These are phyloP conservation scores for Nomada fucata DNA, from an alignment of 2,888 invertebrate species.

Conservation along the genomic window DNA sequence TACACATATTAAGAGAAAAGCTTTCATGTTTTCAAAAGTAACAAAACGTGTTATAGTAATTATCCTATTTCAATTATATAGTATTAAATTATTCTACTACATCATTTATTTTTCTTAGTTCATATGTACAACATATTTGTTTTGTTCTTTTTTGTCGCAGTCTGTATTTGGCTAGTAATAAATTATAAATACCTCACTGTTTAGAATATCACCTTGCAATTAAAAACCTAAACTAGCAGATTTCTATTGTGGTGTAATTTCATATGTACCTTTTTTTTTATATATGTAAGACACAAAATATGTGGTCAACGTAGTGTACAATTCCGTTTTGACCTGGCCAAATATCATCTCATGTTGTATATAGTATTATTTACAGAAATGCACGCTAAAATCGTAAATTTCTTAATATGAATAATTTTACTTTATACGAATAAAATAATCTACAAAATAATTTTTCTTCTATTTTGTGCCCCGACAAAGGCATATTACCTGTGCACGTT, in stretches of 20 bases:
- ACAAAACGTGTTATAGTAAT: conserved; percentile 66
- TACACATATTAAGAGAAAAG: conserved; percentile 2
- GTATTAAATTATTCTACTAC: conserved; percentile 65
- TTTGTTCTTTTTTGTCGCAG: conserved; percentile 47
- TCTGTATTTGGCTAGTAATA: conserved; percentile 77
- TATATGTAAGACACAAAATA: conserved; percentile 47
- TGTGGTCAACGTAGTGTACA: conserved; percentile 34
- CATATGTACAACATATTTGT: conserved; percentile 67
- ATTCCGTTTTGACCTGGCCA: conserved; percentile 38
- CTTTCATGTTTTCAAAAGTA: conserved; percentile 54
- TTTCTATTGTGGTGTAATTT: conserved; percentile 47
- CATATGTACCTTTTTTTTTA: conserved; percentile 29
- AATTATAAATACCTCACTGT: conserved; percentile 81
- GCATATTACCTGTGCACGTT: conserved; percentile 33
- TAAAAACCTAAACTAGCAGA: conserved; percentile 60
- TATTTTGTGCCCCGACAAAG: conserved; percentile 50
- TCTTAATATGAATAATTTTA: conserved; percentile 41
- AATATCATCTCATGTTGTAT: conserved; percentile 49
- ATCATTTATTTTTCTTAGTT: conserved; percentile 67
- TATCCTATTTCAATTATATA: conserved; percentile 50
- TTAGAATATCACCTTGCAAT: conserved; percentile 61
- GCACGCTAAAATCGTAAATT: conserved; percentile 74
- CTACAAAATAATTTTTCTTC: conserved; percentile 66
- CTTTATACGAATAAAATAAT: conserved; percentile 61
- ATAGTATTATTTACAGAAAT: conserved; percentile 78